Evolutionary conservation across 2,797 vertebrate species (phyloP).

Genomic region (Myiothlypis coronata): DNA sequence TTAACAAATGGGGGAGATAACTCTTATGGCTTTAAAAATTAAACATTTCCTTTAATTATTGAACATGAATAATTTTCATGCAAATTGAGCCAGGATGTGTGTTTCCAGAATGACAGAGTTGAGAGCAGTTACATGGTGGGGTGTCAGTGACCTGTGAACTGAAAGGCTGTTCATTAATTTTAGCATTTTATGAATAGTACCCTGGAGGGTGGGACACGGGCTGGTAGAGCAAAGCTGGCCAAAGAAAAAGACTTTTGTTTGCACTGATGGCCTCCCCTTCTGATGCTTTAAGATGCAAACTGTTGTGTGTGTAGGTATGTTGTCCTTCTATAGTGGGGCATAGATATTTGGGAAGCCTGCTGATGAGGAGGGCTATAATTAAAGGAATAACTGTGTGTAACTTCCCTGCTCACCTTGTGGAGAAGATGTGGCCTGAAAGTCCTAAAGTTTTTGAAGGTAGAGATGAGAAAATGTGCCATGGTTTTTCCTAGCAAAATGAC

Average conservation of each 20-base stretch:
- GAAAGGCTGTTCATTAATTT: background rate
- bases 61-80: conserved; percentile 32
- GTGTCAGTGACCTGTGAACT: conserved; percentile 3
- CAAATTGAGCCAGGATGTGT: conserved; percentile 13
- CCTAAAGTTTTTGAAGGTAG: background rate
- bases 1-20: conserved; percentile 35
- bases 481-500: background rate
- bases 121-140: background rate
- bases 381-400: background rate
- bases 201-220: background rate
- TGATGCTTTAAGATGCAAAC: background rate
- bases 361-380: background rate
- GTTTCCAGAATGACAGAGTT: background rate
- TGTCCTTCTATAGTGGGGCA: background rate
- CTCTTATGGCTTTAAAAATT: conserved; percentile 40
- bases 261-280: background rate
- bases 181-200: background rate
- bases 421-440: background rate
- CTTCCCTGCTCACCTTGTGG: background rate
- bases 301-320: background rate
- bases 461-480: background rate
- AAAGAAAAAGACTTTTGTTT: background rate
- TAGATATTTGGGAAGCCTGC: background rate
- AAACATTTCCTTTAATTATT: conserved; percentile 51
- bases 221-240: background rate